Percentiles rank a stretch among this genome's conserved stretches.
Evolutionary conservation across 1,140 invertebrate genomes (phyloP).

Genomic region (Bombus waltoni): DNA sequence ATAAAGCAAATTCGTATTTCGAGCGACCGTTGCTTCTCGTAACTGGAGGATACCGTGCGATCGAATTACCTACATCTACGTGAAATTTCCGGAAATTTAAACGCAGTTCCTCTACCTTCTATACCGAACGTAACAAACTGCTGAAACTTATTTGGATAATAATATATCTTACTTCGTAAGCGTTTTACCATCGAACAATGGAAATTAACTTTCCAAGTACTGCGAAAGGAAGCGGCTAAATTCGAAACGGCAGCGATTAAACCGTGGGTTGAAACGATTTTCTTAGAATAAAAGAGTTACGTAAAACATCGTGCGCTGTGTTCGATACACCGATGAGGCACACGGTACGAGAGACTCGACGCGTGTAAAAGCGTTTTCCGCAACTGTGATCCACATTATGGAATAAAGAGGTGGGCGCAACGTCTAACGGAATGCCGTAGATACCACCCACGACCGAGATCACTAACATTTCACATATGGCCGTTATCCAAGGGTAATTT

Average conservation of each 20-base stretch:
- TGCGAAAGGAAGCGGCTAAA: background rate
- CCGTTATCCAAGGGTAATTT: conserved; percentile 50
- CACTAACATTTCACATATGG: conserved; percentile 62
- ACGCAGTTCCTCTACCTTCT: background rate
- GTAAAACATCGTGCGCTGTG: conserved; percentile 67
- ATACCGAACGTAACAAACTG: background rate
- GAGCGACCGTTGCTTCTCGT: too few species aligned
- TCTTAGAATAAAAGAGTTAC: conserved; percentile 50
- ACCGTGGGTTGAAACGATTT: background rate
- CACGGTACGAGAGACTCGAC: conserved; percentile 62
- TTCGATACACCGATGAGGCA: conserved; percentile 55
- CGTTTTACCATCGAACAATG: background rate
- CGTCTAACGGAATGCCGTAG: conserved; percentile 68
- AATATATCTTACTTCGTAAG: background rate
- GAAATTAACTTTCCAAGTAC: background rate
- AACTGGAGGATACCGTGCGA: too few species aligned
- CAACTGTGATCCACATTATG: conserved; percentile 66
- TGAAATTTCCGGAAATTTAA: too few species aligned
- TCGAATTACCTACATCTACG: too few species aligned
- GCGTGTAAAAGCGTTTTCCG: conserved; percentile 56
- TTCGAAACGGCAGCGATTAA: background rate
- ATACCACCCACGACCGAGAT: conserved; percentile 62
- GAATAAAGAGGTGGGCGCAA: conserved; percentile 72
- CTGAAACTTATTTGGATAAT: background rate
- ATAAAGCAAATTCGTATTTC: background rate